Evolutionary conservation across 2,113 vertebrate species (phyloP).

Genomic region (Arizona elegans): DNA sequence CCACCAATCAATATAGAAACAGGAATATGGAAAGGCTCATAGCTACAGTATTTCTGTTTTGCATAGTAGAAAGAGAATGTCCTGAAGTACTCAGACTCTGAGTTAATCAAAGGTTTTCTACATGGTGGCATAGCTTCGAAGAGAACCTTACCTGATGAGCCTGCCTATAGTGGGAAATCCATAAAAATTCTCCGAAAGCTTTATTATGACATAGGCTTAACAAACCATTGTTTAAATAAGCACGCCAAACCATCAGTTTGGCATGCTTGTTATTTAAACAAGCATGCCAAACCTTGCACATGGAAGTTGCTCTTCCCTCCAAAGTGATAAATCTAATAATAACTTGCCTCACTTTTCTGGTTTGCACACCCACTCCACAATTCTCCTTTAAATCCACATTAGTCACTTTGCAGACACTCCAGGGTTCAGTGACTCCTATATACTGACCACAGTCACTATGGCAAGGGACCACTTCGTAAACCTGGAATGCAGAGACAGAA

Average conservation of each 20-base stretch:
- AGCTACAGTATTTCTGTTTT: neutral
- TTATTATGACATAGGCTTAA: neutral
- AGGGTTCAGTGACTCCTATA: constrained; percentile 90
- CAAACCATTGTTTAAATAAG: neutral
- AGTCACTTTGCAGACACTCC: constrained; percentile 95
- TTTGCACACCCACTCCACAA: constrained; percentile 94
- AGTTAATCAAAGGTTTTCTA: neutral
- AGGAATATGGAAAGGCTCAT: neutral
- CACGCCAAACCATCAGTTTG: neutral
- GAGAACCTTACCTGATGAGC: neutral
- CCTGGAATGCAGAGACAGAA: constrained; percentile 66
- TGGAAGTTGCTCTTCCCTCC: neutral
- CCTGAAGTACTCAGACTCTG: neutral
- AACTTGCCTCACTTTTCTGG: constrained; percentile 91
- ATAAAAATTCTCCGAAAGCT: neutral
- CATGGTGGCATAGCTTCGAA: neutral
- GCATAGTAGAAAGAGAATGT: neutral
- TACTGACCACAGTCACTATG: constrained; percentile 95
- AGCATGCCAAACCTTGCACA: neutral
- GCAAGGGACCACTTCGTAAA: constrained; percentile 95
- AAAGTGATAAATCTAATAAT: neutral
- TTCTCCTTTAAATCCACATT: constrained; percentile 89
- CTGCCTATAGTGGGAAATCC: neutral
- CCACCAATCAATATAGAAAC: neutral
- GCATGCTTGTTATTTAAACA: neutral